Evolutionary conservation across 2,797 vertebrate genomes (phyloP), one percentile per base, ranked within the genome.

Genomic region (Acipenser ruthenus): DNA sequence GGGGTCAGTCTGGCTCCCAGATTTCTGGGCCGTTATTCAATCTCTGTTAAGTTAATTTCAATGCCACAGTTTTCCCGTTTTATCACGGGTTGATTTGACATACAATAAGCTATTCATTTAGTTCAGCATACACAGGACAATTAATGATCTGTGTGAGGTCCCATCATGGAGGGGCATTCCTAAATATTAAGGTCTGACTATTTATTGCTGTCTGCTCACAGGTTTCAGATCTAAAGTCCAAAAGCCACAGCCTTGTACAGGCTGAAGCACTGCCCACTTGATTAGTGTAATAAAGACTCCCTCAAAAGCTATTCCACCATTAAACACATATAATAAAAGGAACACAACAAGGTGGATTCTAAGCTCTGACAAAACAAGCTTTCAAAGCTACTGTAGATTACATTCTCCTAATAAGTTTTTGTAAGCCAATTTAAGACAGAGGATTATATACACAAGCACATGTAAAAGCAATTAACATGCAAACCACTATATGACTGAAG

Each of bases 321-420:
- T 61, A 52, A 61, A 52, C 9, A 62, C 60, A 65, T 10, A 48
- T 13, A 47, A 47, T 49, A 65, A 47, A 58, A 56, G 13, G 60
- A 37, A 61, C 12, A 15, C 9, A 23, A 64, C 15, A 62, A 55
- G 58, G n/a, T 13, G 10, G 47, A 50, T 50, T 49, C 6, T 50
- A 58, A 64, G 18, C 23, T 66, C 50, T 62, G 47, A 63, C 13
- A 50, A 67, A 64, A 49, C 6, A 71, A 47, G 15, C 12, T 49
- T 52, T 64, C 60, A 67, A 60, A 56, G 49, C 48, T 53, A 58
- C 23, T 67, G 58, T 11, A 66, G 18, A 65, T 65, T 52, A 52
- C 4, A 15, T 13, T 47, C 11, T 51, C n/a, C 53, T 59, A n/a
- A 66, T 59, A 63, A 70, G 49, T 13, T 52, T 23, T 55, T 23